These are phyloP conservation scores for Sarcophaga variegata DNA, from an alignment of 2,888 invertebrate species.

Conservation along the genomic window DNA sequence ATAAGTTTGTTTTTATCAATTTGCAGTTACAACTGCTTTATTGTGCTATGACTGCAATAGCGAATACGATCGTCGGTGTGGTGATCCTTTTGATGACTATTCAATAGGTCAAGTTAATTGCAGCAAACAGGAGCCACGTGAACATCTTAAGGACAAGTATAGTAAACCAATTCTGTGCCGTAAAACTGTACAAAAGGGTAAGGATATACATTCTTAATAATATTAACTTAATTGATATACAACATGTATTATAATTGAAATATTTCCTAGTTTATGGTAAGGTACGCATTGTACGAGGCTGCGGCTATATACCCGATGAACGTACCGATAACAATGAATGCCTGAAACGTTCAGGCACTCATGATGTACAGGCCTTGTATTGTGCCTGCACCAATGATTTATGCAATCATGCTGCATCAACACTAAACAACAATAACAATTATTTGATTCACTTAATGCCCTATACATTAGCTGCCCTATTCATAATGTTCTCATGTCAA, in stretches of 20 bases:
- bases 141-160: slow-evolving; percentile 84
- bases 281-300: slow-evolving; percentile 89
- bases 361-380: slow-evolving; percentile 88
- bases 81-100: slow-evolving; percentile 92
- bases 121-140: slow-evolving; percentile 87
- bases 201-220: slow-evolving; percentile 64
- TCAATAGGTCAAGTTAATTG: slow-evolving; percentile 93
- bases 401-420: slow-evolving; percentile 85
- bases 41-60: slow-evolving; percentile 96
- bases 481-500: slow-evolving; percentile 71
- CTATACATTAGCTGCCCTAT: slow-evolving; percentile 72
- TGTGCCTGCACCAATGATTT: slow-evolving; percentile 90
- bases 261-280: slow-evolving; percentile 86
- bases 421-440: slow-evolving; percentile 74
- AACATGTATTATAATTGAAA: neutral
- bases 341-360: slow-evolving; percentile 87
- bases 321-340: slow-evolving; percentile 85
- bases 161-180: slow-evolving; percentile 87
- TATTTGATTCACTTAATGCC: slow-evolving; percentile 73
- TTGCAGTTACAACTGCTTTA: slow-evolving; percentile 84
- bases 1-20: neutral
- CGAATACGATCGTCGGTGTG: slow-evolving; percentile 93
- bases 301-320: slow-evolving; percentile 89
- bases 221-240: neutral
- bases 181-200: slow-evolving; percentile 91